Evolutionary conservation across 2,113 vertebrate genomes (phyloP), one percentile per base, ranked within the genome.

Genomic region (Chionomys nivalis): DNA sequence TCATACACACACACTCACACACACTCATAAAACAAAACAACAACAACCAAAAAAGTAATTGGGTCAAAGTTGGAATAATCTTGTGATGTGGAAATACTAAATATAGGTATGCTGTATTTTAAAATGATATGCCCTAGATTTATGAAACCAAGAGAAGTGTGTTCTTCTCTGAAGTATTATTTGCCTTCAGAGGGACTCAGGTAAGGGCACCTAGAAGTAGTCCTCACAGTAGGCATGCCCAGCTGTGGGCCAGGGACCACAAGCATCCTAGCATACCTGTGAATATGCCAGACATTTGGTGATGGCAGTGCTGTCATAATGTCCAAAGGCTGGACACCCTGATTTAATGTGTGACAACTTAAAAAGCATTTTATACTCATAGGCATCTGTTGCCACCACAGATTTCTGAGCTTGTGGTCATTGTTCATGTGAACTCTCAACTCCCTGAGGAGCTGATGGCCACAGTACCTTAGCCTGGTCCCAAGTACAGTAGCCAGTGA

Each of bases 61-160:
- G 87, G 95, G 90, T 93, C 85, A 70, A 89, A 93, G 77, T 87
- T 47, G 66, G 52, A 93, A 93, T 33, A 61, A 87, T 68, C 79
- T 90, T 92, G 66, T 94, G 61, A 86, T 81, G 8, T 68, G 76
- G 39, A 91, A 90, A 66, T 73, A 31, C 75, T 87, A 90, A 97
- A 55, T 79, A 88, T 87, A 93, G n/a, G 47, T 36, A 11, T 65
- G 52, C 82, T 44, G 94, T 88, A 73, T 33, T 96, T 94, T 63
- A 92, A 94, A 90, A 81, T 47, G 89, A 52, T 3, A 21, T 68
- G 83, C 33, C 90, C 94, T 90, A n/a, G 87, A 73, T 92, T 94
- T 65, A n/a, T 58, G 89, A 93, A 89, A 76, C 23, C 7, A 23
- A 82, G 63, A 94, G 28, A 23, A 11, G 61, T 42, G 0, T 5